These are phyloP conservation scores for Antigone vipio DNA, from an alignment of 2,113 vertebrate species.

Conservation along the genomic window DNA sequence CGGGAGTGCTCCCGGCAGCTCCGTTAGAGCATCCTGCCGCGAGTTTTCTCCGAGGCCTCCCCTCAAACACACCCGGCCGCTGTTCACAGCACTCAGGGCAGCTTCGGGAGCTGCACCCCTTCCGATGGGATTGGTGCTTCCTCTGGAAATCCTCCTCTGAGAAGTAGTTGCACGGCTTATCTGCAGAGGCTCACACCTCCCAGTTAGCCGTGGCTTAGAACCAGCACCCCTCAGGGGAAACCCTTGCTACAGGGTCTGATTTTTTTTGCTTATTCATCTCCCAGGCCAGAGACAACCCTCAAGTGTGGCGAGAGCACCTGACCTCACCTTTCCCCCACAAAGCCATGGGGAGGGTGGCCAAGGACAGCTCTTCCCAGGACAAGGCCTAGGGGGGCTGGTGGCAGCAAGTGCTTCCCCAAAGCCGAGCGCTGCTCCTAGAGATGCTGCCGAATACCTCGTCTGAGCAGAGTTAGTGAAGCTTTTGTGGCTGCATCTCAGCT, in stretches of 20 bases:
- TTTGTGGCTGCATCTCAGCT: not conserved
- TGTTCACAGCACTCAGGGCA: not conserved
- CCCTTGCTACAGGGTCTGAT: not conserved
- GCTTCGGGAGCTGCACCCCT: not conserved
- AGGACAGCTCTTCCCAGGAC: not conserved
- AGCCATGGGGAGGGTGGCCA: not conserved
- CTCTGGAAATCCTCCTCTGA: not conserved
- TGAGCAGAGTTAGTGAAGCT: not conserved
- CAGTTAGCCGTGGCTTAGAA: not conserved
- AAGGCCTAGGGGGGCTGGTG: too few relatives aligned
- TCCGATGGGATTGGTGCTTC: not conserved
- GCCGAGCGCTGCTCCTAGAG: not conserved
- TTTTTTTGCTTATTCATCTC: not conserved
- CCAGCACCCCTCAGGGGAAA: not conserved
- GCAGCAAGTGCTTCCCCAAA: not conserved
- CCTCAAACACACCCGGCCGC: not conserved
- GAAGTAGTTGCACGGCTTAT: not conserved
- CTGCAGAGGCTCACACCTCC: not conserved
- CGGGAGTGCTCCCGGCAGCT: not conserved
- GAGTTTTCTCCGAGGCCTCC: not conserved
- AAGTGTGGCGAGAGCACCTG: not conserved
- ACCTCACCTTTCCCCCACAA: not conserved
- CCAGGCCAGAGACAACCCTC: not conserved
- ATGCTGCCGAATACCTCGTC: accelerated
- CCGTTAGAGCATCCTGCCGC: not conserved